phyloP scores from a whole-genome alignment of 92 coral and sea anemone species.

The Zoanthus sansibaricus region DNA sequence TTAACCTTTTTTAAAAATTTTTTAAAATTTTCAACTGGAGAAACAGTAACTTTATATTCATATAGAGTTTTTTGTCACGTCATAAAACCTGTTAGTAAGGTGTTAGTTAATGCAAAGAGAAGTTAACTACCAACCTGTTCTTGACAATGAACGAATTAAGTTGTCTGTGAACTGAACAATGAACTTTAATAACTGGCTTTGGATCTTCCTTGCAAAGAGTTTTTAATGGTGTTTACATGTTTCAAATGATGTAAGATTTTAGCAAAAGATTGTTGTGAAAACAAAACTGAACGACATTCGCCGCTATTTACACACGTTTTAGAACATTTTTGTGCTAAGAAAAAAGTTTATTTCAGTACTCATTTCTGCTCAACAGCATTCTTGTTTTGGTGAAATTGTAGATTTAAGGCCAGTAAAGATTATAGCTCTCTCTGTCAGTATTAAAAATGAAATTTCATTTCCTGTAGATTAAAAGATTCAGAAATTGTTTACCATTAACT shows the following conservation, averaged over 20 bases:
- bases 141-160: constrained; percentile 18
- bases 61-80: too few relatives aligned
- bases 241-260: constrained; percentile 47
- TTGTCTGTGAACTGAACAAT: constrained; percentile 20
- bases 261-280: constrained; percentile 22
- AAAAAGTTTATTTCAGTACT: background rate
- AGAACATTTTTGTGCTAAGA: background rate
- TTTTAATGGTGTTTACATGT: constrained; percentile 38
- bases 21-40: too few relatives aligned
- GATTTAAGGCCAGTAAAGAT: background rate
- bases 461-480: background rate
- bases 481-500: background rate
- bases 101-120: background rate
- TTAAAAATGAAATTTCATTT: background rate
- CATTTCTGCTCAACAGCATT: background rate
- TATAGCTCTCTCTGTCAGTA: background rate
- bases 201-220: constrained; percentile 12
- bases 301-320: constrained; percentile 20
- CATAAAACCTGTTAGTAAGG: too few relatives aligned
- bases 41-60: too few relatives aligned
- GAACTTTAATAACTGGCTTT: constrained; percentile 24
- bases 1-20: too few relatives aligned
- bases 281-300: constrained; percentile 1
- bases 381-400: background rate
- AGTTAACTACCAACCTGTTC: constrained; percentile 26